Evolutionary conservation across 2,888 invertebrate genomes (phyloP).

Genomic region (Plagodis dolabraria): DNA sequence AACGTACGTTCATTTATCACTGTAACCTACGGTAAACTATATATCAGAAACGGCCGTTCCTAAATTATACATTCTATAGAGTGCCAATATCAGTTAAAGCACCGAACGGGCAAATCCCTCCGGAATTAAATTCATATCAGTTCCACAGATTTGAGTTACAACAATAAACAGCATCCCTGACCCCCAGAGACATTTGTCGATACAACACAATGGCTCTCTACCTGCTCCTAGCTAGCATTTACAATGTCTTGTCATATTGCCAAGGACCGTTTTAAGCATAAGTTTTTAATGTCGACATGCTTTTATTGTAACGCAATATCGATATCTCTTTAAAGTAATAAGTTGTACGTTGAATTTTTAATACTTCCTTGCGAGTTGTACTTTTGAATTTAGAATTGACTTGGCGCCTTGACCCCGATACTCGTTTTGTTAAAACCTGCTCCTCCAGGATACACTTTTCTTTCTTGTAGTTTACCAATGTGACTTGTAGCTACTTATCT

Average conservation of each 20-base stretch:
- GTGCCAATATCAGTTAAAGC: constrained; percentile 51
- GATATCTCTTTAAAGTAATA: constrained; percentile 28
- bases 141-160: constrained; percentile 53
- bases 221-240: constrained; percentile 58
- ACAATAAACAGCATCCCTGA: constrained; percentile 44
- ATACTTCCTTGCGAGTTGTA: constrained; percentile 10
- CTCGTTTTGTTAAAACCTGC: constrained; percentile 55
- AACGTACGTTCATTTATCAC: not conserved
- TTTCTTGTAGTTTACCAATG: constrained; percentile 45
- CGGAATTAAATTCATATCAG: constrained; percentile 50
- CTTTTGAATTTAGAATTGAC: constrained; percentile 31
- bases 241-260: constrained; percentile 45
- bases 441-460: constrained; percentile 58
- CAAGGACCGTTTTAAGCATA: constrained; percentile 22
- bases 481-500: constrained; percentile 33
- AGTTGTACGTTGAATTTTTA: constrained; percentile 23
- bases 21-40: too few relatives aligned
- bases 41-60: not conserved
- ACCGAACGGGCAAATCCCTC: constrained; percentile 36
- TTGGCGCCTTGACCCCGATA: constrained; percentile 56
- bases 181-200: constrained; percentile 43
- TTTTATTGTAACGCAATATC: constrained; percentile 38
- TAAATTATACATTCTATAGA: constrained; percentile 27
- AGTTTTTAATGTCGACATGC: constrained; percentile 33
- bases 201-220: constrained; percentile 58